Evolutionary conservation across 2,113 vertebrate genomes (phyloP).

Genomic region (Dicentrarchus labrax): DNA sequence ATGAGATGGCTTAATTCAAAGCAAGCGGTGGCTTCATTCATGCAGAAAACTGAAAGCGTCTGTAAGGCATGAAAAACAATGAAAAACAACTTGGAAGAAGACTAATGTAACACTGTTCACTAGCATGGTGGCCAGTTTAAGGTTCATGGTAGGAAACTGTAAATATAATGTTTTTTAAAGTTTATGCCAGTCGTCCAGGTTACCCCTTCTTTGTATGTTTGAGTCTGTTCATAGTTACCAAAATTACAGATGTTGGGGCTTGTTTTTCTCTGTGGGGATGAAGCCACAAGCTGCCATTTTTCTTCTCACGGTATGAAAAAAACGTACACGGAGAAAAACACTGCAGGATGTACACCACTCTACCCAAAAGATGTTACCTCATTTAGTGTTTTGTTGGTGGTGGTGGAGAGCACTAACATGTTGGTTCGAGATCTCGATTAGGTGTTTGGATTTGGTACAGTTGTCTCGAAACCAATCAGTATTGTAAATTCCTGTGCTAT

Average conservation of each 20-base stretch:
- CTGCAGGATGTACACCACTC: not conserved
- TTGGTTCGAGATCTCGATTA: not conserved
- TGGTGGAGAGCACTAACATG: not conserved
- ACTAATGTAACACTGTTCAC: slow-evolving; percentile 34
- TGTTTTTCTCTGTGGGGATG: slow-evolving; percentile 32
- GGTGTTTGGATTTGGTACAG: too few species aligned
- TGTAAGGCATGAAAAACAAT: slow-evolving; percentile 38
- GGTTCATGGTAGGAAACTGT: slow-evolving; percentile 32
- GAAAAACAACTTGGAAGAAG: slow-evolving; percentile 52
- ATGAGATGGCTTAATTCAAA: slow-evolving; percentile 70
- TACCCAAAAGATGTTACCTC: not conserved
- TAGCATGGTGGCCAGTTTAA: slow-evolving; percentile 33
- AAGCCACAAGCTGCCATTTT: slow-evolving; percentile 28
- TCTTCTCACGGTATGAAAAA: not conserved
- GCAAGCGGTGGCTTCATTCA: slow-evolving; percentile 53
- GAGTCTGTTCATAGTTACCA: slow-evolving; percentile 16
- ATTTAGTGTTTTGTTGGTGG: not conserved
- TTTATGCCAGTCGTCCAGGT: slow-evolving; percentile 11
- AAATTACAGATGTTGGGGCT: slow-evolving; percentile 19
- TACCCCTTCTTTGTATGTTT: slow-evolving; percentile 1
- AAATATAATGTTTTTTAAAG: slow-evolving; percentile 37
- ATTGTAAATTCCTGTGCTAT: too few species aligned
- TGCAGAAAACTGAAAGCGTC: slow-evolving; percentile 43
- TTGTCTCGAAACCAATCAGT: too few species aligned
- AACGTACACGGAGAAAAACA: not conserved